phyloP scores from a whole-genome alignment of 2,797 vertebrate genomes.

The Enteromius argenteus region DNA sequence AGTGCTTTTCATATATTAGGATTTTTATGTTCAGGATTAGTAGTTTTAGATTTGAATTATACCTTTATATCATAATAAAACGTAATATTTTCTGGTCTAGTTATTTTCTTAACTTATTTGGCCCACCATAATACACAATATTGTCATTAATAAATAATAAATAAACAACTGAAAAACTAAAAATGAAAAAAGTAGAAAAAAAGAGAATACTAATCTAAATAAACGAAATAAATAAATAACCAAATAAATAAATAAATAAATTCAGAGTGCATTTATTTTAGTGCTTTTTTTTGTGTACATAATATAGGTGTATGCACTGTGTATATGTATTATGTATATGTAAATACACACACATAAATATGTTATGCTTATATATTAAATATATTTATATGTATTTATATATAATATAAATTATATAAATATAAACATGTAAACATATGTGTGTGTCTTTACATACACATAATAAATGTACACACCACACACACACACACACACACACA shows the following conservation, averaged over 20 bases:
- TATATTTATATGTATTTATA: no score
- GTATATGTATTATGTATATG: no score
- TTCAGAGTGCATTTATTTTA: not conserved
- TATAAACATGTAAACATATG: no score
- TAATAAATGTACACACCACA: no score
- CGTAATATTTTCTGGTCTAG: not conserved
- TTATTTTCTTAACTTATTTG: not conserved
- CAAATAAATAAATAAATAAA: not conserved
- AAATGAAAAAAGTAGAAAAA: not conserved
- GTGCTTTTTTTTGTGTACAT: no score
- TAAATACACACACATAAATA: no score
- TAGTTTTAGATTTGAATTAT: not conserved
- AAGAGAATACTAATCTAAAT: not conserved
- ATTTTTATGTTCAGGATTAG: not conserved
- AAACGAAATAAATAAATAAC: not conserved
- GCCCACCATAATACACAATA: not conserved
- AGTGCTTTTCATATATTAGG: not conserved
- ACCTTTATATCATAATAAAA: not conserved
- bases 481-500: no score
- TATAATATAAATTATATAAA: no score
- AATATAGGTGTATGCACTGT: no score
- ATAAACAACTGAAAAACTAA: not conserved
- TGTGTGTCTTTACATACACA: no score
- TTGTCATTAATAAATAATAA: not conserved
- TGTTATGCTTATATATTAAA: no score